Conservation (phyloP, 2,888 invertebrate species). For the Syrphus vitripennis region DNA sequence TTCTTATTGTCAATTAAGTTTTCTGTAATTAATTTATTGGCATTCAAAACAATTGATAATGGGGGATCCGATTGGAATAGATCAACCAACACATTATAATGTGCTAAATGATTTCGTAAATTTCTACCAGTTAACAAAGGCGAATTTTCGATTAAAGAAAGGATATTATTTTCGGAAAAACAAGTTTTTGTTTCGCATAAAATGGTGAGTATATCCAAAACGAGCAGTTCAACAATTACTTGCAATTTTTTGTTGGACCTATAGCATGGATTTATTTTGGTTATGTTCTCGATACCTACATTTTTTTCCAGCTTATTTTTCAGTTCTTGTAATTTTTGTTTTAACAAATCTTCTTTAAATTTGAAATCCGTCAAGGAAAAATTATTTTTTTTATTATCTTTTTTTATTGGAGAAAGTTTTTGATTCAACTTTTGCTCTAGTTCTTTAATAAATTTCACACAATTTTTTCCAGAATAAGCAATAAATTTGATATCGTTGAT, state of each 20-base stretch:
- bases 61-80: slow-evolving; percentile 57
- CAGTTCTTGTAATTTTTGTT: neutral
- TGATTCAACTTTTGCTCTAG: neutral
- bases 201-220: slow-evolving; percentile 72
- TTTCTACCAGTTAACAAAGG: slow-evolving; percentile 71
- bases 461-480: neutral
- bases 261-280: neutral
- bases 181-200: slow-evolving; percentile 56
- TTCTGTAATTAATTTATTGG: neutral
- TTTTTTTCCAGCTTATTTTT: neutral
- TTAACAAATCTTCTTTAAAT: neutral
- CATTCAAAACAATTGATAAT: slow-evolving; percentile 30
- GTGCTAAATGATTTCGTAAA: slow-evolving; percentile 73
- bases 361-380: neutral
- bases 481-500: neutral
- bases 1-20: neutral
- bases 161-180: neutral
- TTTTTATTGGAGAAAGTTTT: neutral
- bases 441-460: neutral
- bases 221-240: slow-evolving; percentile 67
- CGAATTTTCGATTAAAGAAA: slow-evolving; percentile 65
- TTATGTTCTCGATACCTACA: too few relatives aligned
- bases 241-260: neutral
- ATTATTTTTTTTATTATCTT: neutral
- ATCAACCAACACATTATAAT: slow-evolving; percentile 63